phyloP scores from a whole-genome alignment of 1,140 invertebrate genomes.

The Euura lappo region DNA sequence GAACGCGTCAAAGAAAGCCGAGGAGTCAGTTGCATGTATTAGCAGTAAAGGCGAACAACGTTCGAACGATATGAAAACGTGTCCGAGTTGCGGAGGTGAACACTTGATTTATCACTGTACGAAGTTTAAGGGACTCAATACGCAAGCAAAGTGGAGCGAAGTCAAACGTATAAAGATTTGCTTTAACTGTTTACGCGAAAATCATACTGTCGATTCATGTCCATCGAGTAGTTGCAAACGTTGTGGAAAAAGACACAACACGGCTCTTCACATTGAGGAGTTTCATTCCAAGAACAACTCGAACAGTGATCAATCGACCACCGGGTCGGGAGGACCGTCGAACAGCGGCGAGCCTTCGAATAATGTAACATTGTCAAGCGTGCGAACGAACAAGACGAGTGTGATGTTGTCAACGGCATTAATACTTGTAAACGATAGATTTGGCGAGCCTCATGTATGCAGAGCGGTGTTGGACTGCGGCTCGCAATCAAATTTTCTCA shows the following conservation, averaged over 20 bases:
- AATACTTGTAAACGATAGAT: not conserved
- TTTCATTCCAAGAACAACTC: not conserved
- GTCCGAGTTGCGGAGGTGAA: conserved; percentile 8
- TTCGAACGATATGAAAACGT: conserved; percentile 8
- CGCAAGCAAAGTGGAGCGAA: not conserved
- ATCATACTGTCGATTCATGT: not conserved
- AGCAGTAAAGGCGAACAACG: not conserved
- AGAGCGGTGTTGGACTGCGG: not conserved
- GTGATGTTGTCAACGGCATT: not conserved
- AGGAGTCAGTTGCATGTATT: conserved; percentile 15
- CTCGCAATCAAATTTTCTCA: not conserved
- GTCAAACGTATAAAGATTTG: conserved; percentile 5
- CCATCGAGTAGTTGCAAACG: not conserved
- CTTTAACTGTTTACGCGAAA: conserved; percentile 5
- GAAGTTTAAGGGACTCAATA: conserved; percentile 12
- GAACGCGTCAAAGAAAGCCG: conserved; percentile 12
- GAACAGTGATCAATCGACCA: not conserved
- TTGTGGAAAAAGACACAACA: not conserved
- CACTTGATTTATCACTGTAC: conserved; percentile 16
- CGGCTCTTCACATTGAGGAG: not conserved
- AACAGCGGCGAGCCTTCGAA: not conserved
- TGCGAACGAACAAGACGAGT: not conserved
- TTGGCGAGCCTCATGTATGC: not conserved
- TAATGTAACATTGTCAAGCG: conserved; percentile 3
- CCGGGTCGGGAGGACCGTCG: conserved; percentile 1